Evolutionary conservation across 2,113 vertebrate genomes (phyloP), one percentile per base, ranked within the genome.

Genomic region (Sinocyclocheilus maitianheensis): DNA sequence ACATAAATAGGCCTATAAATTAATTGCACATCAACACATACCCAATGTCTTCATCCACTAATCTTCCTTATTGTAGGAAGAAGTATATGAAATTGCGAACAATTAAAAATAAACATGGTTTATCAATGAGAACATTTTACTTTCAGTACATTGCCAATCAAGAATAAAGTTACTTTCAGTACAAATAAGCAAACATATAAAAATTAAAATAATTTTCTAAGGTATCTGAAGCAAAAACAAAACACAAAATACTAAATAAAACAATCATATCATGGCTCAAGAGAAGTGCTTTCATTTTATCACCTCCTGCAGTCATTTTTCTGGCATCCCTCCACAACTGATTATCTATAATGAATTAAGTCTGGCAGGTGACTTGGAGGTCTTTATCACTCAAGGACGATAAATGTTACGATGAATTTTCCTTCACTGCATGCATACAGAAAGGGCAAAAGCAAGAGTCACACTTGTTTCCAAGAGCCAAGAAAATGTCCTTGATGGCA

Each of bases 261-360:
- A 43, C 7, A 43, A 43, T 43, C 40, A 43, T 26, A 26, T 26
- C 24, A 30, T 16, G 0, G 3, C 16, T 58, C 76, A 77, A 34
- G 30, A 79, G 55, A 62, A 62, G 30, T 9, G 2, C 53, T 22
- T 58, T 60, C 16, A n/a, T 78, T 22, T 72, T 22, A 74, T 74
- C 22, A 24, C 34, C 22, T 79, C 34, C 4, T 46, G n/a, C 43
- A 43, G 37, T 20, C 20, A 63, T 60, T 7, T 48, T 26, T 34
- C 24, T 20, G 43, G 43, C 80, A 67, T 81, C 62, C 43, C 80
- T 11, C 43, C 63, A 82, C 24, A 40, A 4, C 63, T 46, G 8
- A 53, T 69, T 51, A 46, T 82, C 40, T 69, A 51, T 46, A 82
- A 30, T 51, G 48, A 65, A 69, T 51, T 0, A 30, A 82, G 80